Percentiles rank a stretch among this genome's conserved stretches.
phyloP scores from a whole-genome alignment of 2,113 vertebrate genomes.

The Pseudopipra pipra region DNA sequence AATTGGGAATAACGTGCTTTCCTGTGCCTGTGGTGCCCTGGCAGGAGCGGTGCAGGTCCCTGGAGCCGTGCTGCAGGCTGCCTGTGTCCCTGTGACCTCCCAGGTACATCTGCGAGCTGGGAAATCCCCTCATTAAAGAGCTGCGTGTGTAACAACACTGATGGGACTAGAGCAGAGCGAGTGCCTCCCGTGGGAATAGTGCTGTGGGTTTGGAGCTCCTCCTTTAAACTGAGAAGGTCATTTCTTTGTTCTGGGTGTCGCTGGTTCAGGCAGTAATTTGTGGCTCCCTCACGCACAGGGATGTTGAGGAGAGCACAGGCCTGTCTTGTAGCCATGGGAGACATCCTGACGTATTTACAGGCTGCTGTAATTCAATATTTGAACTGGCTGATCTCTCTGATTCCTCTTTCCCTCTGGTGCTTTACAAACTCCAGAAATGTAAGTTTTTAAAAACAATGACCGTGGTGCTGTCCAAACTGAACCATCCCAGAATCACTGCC shows the following conservation, averaged over 20 bases:
- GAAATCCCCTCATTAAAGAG: constrained; percentile 24
- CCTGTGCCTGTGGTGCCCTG: rapidly evolving
- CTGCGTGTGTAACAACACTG: background rate
- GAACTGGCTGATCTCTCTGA: background rate
- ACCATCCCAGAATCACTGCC: background rate
- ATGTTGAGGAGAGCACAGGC: background rate
- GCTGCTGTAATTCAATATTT: background rate
- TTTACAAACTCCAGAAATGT: background rate
- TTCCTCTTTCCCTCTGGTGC: background rate
- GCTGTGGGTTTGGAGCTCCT: background rate
- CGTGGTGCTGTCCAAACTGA: rapidly evolving
- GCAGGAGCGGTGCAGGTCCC: rapidly evolving
- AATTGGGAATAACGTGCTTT: background rate
- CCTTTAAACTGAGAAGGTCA: background rate
- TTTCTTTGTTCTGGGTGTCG: background rate
- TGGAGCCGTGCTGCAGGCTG: background rate
- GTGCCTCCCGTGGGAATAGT: background rate
- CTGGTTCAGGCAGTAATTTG: background rate
- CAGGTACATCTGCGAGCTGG: background rate
- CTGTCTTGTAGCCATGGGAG: background rate
- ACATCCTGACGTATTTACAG: background rate
- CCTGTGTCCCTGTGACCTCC: background rate
- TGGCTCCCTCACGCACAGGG: rapidly evolving
- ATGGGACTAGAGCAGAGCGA: background rate
- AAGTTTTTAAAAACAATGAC: background rate